Evolutionary conservation across 2,113 vertebrate genomes (phyloP).

Genomic region (Limanda limanda): DNA sequence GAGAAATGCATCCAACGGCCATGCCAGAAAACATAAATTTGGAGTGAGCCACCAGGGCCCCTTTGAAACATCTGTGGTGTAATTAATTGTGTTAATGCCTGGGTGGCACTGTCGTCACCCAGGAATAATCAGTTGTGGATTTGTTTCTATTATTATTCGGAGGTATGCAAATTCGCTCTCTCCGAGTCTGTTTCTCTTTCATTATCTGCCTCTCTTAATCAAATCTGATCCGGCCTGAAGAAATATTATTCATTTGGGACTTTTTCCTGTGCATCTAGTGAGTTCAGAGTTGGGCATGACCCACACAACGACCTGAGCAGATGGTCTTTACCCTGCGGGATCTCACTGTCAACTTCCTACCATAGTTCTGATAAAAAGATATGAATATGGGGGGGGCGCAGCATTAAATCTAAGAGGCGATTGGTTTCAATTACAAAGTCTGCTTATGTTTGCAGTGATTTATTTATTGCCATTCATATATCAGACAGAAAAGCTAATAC

Average conservation of each 20-base stretch:
- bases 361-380: conserved; percentile 23
- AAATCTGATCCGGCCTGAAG: conserved; percentile 26
- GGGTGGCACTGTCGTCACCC: conserved; percentile 79
- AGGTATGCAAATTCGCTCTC: conserved; percentile 33
- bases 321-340: conserved; percentile 7
- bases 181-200: conserved; percentile 25
- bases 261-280: conserved; percentile 26
- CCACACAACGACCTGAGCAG: conserved; percentile 15
- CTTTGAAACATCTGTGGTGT: conserved; percentile 81
- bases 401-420: conserved; percentile 21
- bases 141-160: conserved; percentile 71
- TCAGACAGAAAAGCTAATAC: conserved; percentile 45
- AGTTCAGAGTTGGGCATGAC: conserved; percentile 6
- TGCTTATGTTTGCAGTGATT: conserved; percentile 52
- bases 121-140: conserved; percentile 73
- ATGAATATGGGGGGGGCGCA: conserved; percentile 3
- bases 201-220: conserved; percentile 48
- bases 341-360: conserved; percentile 15
- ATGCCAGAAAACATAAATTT: conserved; percentile 86
- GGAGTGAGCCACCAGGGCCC: conserved; percentile 73
- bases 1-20: conserved; percentile 76
- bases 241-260: conserved; percentile 20
- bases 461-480: conserved; percentile 38
- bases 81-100: conserved; percentile 78
- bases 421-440: conserved; percentile 67